Base-by-base conservation (phyloP, 2,888 invertebrate genomes). In the Rhamphomyia laevipes region DNA sequence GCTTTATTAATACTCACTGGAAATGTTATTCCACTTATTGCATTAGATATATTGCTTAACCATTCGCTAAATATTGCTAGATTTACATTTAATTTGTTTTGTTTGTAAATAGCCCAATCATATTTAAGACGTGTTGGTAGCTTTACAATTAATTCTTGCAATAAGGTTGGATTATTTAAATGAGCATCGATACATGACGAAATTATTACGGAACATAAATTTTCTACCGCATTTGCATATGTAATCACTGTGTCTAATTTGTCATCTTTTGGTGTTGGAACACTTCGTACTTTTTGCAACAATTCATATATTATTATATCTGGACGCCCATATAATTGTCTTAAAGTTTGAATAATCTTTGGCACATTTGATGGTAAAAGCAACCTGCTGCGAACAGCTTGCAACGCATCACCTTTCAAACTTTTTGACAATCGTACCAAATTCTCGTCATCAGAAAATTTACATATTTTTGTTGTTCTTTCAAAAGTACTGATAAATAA, bases 71-170 rank as follows among this genome's bases (percentile, higher is more conserved):
- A 49, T n/a, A 43, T 30, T 5, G n/a, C 12, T 1, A 52, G 42
- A 1, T 17, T 47, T 16, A 30, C 35, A 31, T 9, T 13, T 11
- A 15, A 10, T n/a, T 48, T 27, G 15, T n/a, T 12, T 30, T 42
- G 45, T 17, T 47, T 49, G 6, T 52, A 45, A 12, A 52, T 21
- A 4, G 49, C 52, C 49, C 49, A 49, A 12, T 46, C 40, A 10
- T 50, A 50, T 11, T 46, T 47, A 6, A 50, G 30, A 3, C 31
- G 27, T 1, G 48, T 23, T 37, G 13, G 37, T 15, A 37, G 9
- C 9, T 37, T 37, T 37, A 7, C 37, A 2, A 37, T 9, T 37
- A 37, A 37, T 9, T 37, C 37, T 6, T 37, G 6, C 2, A 37
- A 2, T 37, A 37, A 9, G 4, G 16, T 37, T 12, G 37, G 37